Evolutionary conservation across 2,113 vertebrate species (phyloP).

Genomic region (Nanorana parkeri): DNA sequence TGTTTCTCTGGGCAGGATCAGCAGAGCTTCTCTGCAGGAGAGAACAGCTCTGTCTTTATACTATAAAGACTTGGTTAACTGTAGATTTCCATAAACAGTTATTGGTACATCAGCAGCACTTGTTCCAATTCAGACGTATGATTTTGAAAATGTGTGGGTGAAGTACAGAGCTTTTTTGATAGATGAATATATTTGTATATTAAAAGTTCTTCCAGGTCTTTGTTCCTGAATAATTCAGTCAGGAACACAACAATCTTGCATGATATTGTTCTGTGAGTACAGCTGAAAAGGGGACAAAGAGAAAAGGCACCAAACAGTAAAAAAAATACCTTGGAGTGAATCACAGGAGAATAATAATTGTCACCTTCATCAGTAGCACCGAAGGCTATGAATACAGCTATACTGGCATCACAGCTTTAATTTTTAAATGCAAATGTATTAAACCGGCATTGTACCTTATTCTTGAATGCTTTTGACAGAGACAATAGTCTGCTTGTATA

Average conservation of each 20-base stretch:
- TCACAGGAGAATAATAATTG: background rate
- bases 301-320: background rate
- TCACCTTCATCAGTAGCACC: background rate
- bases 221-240: background rate
- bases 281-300: background rate
- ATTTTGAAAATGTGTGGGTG: slow-evolving; percentile 23
- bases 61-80: slow-evolving; percentile 7
- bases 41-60: background rate
- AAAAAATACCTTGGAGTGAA: background rate
- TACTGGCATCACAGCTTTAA: too few relatives aligned
- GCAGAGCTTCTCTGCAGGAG: slow-evolving; percentile 26
- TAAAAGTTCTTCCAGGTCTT: slow-evolving; percentile 10
- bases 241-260: background rate
- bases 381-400: too few relatives aligned
- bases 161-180: slow-evolving; percentile 1
- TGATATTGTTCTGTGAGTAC: background rate
- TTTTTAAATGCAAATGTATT: too few relatives aligned
- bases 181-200: slow-evolving; percentile 3
- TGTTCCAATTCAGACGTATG: slow-evolving; percentile 12
- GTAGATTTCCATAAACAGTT: slow-evolving; percentile 20
- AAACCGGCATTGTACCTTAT: too few relatives aligned
- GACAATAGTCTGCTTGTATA: too few relatives aligned
- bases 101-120: background rate
- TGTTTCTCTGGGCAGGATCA: slow-evolving; percentile 6
- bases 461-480: too few relatives aligned